Evolutionary conservation across 2,797 vertebrate species (phyloP), one percentile per base, ranked within the genome.

Genomic region (Melanotaenia boesemani): DNA sequence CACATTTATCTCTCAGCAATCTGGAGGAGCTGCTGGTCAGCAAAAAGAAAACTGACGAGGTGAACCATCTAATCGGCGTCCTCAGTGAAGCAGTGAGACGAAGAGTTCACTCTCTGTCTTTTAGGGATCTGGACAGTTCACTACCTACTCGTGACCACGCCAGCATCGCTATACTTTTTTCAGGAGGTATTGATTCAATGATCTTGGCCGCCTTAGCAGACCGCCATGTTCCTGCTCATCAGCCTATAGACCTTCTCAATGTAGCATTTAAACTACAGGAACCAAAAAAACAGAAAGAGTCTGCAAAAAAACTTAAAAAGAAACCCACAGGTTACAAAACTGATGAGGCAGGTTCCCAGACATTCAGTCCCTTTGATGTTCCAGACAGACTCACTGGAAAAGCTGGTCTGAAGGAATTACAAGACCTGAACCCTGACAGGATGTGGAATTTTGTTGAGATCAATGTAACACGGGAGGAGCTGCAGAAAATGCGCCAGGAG

Each of bases 401-500:
- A 82, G 92, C 94, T 0, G 97, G 97, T 4, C 83, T 98, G 16
- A 90, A 92, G 77, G 98, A 99, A 83, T 87, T 99, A 2, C 88
- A 90, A 72, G 74, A 79, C 24, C 16, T 96, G 70, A 96, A 85
- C 79, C 95, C 96, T 39, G 92, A 86, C 10, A 94, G 97, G 79
- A 92, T 57, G 1, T 99, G 98, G 98, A 98, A 97, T 80, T 99
- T 99, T 84, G 95, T 99, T 6, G 97, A 98, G 93, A 96, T 99
- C 74, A 95, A 99, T 41, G 85, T 98, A 50, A 93, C 94, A 0
- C 82, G 89, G 7, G 96, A 97, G 55, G 97, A 99, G 88, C 84
- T 99, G 65, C 94, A 95, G 83, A 84, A 90, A 70, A 90, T 89
- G 87, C 95, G 98, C 2, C 90, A 77, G 52, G 79, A 92, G 16